Conservation (phyloP, 2,888 invertebrate genomes). For the Parnassius apollo region DNA sequence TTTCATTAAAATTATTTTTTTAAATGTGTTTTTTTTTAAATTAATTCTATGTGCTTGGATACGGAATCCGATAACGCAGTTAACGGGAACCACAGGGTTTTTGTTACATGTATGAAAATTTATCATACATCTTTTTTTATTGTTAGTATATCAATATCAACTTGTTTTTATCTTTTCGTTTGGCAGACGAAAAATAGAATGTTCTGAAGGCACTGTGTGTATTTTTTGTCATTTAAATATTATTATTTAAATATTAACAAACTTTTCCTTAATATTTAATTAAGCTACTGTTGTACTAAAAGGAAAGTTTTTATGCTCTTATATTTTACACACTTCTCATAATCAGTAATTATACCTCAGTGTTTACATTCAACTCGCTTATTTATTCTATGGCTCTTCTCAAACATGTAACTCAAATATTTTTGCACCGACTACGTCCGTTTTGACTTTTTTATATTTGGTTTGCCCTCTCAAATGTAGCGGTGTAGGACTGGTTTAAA, state of each 20-base stretch:
- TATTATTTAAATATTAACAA: too few relatives aligned
- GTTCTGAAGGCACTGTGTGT: too few relatives aligned
- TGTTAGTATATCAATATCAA: background rate
- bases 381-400: constrained; percentile 12
- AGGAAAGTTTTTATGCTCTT: background rate
- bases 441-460: constrained; percentile 18
- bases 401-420: constrained; percentile 17
- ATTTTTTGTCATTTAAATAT: too few relatives aligned
- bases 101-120: background rate
- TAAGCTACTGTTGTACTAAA: background rate
- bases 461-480: constrained; percentile 31
- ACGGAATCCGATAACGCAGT: too few relatives aligned
- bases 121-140: background rate
- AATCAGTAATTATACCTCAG: constrained; percentile 9
- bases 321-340: constrained; percentile 28
- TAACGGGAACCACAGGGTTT: too few relatives aligned
- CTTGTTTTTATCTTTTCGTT: too few relatives aligned
- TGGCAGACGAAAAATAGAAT: too few relatives aligned
- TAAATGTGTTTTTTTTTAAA: too few relatives aligned
- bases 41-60: too few relatives aligned
- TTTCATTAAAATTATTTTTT: too few relatives aligned
- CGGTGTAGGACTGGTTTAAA: constrained; percentile 37
- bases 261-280: too few relatives aligned
- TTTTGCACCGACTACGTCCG: constrained; percentile 5
- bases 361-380: constrained; percentile 19